Evolutionary conservation across 2,888 invertebrate species (phyloP), one percentile per base, ranked within the genome.

Genomic region (Leptodirus hochenwartii): DNA sequence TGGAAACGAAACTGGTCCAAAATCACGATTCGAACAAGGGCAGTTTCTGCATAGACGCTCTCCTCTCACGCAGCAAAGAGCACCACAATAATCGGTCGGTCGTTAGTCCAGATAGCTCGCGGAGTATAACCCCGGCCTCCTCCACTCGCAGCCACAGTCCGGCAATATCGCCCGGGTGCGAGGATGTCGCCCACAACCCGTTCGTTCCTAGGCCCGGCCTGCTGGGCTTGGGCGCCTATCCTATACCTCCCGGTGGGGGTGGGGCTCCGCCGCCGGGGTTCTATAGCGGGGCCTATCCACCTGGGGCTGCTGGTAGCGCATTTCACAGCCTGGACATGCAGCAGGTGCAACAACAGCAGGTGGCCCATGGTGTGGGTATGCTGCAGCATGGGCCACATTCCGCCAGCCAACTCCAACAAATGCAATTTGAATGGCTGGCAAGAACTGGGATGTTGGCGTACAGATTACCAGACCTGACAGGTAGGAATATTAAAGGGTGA

Each of bases 401-500:
- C 29, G 50, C 48, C 32, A 61, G 57, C 33, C 75, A 75, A 31
- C 62, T 78, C 20, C 79, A 79, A 43, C 78, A 79, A 44, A 72
- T 79, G 61, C 81, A 81, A 53, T 63, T 87, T 38, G 90, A 90
- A 54, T 88, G 88, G 77, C 61, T 90, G 37, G 85, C 90, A 4
- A 68, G 88, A 43, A 81, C 85, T 3, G 88, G 88, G 14, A 87
- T 90, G 82, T 70, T 88, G 41, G 88, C 88, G 49, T 87, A 87
- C 23, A 63, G 88, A 49, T 66, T 87, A 46, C 84, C 85, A 1
- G 85, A 85, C 47, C 53, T 85, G 29, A 71, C 81, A 45, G 84
- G 84, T 72, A 41, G 61, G 67, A 56, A 20, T n/a, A 10, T 2
- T 33, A n/a, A n/a, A n/a, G 25, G 5, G 15, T n/a, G 8, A n/a